Evolutionary conservation across 2,888 invertebrate species (phyloP).

Genomic region (Campoletis raptor): DNA sequence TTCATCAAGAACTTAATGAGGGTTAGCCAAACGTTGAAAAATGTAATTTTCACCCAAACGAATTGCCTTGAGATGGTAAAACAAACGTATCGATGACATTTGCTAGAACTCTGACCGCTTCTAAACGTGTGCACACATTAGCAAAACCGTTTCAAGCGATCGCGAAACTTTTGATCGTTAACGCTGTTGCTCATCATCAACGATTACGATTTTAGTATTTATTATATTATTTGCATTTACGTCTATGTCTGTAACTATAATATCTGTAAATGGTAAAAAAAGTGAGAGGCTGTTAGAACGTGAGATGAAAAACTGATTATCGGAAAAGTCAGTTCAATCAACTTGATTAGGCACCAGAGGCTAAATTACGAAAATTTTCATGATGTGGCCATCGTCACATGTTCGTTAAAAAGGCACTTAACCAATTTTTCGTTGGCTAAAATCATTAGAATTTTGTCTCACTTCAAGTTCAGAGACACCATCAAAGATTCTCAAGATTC

Average conservation of each 20-base stretch:
- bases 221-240: background rate
- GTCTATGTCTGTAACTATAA: background rate
- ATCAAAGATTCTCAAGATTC: background rate
- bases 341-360: slow-evolving; percentile 30
- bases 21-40: background rate
- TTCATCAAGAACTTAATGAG: background rate
- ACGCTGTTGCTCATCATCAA: background rate
- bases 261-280: background rate
- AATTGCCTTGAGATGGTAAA: background rate
- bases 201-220: slow-evolving; percentile 10
- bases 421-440: background rate
- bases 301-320: slow-evolving; percentile 18
- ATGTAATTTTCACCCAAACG: background rate
- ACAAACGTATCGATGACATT: slow-evolving; percentile 44
- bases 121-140: background rate
- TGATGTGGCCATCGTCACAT: background rate
- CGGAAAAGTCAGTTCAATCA: slow-evolving; percentile 10
- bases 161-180: slow-evolving; percentile 39
- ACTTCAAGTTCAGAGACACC: background rate
- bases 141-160: slow-evolving; percentile 37
- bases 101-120: slow-evolving; percentile 11
- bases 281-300: slow-evolving; percentile 28
- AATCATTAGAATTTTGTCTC: background rate
- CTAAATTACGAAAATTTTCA: slow-evolving; percentile 34
- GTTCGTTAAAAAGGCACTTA: background rate